Base-by-base conservation (phyloP, 2,113 vertebrate species). In the Carassius gibelio region DNA sequence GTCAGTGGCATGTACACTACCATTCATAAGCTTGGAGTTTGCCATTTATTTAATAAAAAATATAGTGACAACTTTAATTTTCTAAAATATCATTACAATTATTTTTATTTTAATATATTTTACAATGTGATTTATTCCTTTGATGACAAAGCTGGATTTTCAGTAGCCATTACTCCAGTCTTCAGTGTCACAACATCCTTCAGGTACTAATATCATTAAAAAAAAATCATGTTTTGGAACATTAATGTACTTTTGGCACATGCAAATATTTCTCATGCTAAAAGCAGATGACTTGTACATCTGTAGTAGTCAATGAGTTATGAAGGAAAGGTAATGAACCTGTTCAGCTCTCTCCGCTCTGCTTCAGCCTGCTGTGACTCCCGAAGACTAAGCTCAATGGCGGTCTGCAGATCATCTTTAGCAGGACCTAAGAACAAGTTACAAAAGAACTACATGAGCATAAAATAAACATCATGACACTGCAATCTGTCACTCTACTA, bases 311-410 rank as follows among this genome's bases (percentile, higher is more conserved):
- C 36, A 11, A 42, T 42, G 36, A 72, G 36, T 72, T 72, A n/a
- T 71, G 34, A 71, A 42, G 7, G 38, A 42, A 72, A 72, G 21
- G 36, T 17, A 14, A 11, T 8, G 23, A 89, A 96, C 96, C 96
- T 96, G 87, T 94, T 94, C 1, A 95, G 90, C 77, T 97, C 96
- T 85, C 91, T 86, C 75, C 94, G 95, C 66, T 94, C 94, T 59
- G 92, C 89, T 38, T 91, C 91, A 74, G 93, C 87, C 48, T 91
- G 91, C 6, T 96, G 94, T 0, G 94, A 95, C 79, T 97, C 96
- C 91, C 94, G 93, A 0, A 96, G 89, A 87, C 94, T 95, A 87
- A 96, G 90, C 19, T 93, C 89, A 2, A 94, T 93, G 34, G 93
- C 94, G 0, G 93, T 84, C 90, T 89, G 85, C 45, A 96, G 93